phyloP scores from a whole-genome alignment of 2,888 invertebrate genomes.

The Xestia rhomboidea region DNA sequence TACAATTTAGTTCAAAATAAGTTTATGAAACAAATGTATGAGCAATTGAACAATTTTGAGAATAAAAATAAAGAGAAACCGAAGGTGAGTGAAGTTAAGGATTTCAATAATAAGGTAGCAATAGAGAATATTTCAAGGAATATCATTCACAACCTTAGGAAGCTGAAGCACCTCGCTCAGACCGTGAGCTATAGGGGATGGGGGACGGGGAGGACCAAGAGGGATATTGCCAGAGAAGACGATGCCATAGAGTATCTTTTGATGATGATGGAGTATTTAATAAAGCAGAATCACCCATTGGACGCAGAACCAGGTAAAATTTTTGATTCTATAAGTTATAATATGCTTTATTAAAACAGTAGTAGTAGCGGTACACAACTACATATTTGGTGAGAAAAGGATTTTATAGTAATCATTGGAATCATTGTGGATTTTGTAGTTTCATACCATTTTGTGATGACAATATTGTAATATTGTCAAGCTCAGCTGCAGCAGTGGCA shows the following conservation, averaged over 20 bases:
- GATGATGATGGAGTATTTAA: constrained; percentile 82
- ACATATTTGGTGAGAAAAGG: background rate
- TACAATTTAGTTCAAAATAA: constrained; percentile 81
- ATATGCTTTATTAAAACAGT: background rate
- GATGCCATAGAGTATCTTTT: constrained; percentile 82
- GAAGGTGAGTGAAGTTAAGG: constrained; percentile 54
- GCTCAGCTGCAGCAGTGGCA: background rate
- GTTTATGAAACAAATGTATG: constrained; percentile 80
- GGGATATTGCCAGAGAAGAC: constrained; percentile 72
- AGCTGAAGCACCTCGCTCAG: constrained; percentile 76
- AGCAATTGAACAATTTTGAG: constrained; percentile 72
- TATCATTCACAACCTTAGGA: constrained; percentile 81
- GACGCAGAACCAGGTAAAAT: constrained; percentile 76
- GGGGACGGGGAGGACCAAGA: constrained; percentile 70
- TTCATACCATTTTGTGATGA: background rate
- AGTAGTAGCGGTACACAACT: too few species aligned
- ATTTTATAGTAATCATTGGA: background rate
- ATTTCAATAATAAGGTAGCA: constrained; percentile 60
- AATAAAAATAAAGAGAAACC: constrained; percentile 47
- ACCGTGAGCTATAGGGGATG: constrained; percentile 70
- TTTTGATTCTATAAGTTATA: background rate
- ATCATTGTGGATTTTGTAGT: too few species aligned
- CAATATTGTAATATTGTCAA: background rate
- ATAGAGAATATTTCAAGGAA: constrained; percentile 77
- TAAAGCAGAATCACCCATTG: constrained; percentile 77